These are phyloP conservation scores for Montipora capitata DNA, from an alignment of 92 coral and sea anemone genomes.

Conservation along the genomic window DNA sequence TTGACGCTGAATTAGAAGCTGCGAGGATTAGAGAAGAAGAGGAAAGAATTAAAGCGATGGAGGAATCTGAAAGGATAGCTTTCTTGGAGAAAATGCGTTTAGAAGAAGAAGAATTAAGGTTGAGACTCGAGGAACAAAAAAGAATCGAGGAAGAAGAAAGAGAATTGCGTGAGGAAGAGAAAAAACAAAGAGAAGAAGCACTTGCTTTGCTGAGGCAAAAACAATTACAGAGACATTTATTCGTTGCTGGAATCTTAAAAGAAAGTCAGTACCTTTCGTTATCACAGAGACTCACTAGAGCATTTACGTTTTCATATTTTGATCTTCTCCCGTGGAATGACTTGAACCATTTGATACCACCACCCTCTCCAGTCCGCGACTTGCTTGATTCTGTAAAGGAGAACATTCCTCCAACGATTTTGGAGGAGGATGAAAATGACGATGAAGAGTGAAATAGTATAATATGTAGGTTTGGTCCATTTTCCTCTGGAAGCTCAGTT, in stretches of 20 bases:
- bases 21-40: slow-evolving; percentile 91
- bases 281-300: slow-evolving; percentile 86
- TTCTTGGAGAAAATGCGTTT: slow-evolving; percentile 87
- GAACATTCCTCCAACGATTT: slow-evolving; percentile 67
- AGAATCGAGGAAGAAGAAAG: slow-evolving; percentile 83
- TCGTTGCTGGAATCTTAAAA: slow-evolving; percentile 80
- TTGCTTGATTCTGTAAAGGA: slow-evolving; percentile 57
- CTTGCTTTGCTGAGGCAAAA: slow-evolving; percentile 85
- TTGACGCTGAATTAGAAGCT: slow-evolving; percentile 91
- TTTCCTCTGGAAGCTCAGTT: background rate
- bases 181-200: slow-evolving; percentile 84
- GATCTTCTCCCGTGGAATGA: slow-evolving; percentile 90
- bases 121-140: slow-evolving; percentile 83
- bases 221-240: slow-evolving; percentile 89
- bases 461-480: background rate
- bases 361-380: slow-evolving; percentile 72
- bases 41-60: slow-evolving; percentile 89
- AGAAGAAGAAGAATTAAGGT: slow-evolving; percentile 91
- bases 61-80: slow-evolving; percentile 88
- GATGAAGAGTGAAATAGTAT: slow-evolving; percentile 20
- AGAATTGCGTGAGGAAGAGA: slow-evolving; percentile 84
- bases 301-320: slow-evolving; percentile 95
- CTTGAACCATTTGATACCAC: slow-evolving; percentile 62
- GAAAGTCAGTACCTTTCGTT: slow-evolving; percentile 83
- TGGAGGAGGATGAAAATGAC: slow-evolving; percentile 80